phyloP scores from a whole-genome alignment of 2,888 invertebrate genomes.

The Rutpela maculata region DNA sequence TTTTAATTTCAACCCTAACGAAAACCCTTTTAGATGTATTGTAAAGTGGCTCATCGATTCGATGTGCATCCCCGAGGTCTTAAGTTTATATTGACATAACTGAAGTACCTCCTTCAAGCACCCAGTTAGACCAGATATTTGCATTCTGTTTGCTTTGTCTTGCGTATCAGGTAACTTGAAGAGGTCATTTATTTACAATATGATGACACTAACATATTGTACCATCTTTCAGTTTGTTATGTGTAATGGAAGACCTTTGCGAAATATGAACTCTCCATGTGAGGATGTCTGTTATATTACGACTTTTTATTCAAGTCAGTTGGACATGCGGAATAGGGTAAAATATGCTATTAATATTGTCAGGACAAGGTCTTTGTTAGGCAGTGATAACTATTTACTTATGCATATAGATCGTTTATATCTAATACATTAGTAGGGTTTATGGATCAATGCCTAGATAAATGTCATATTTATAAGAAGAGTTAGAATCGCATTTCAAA shows the following conservation, averaged over 20 bases:
- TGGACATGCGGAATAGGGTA: conserved; percentile 15
- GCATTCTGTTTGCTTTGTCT: conserved; percentile 62
- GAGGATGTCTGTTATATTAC: conserved; percentile 47
- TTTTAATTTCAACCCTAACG: conserved; percentile 47
- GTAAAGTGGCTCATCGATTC: conserved; percentile 54
- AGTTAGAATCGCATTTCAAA: too few species aligned
- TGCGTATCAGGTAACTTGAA: conserved; percentile 60
- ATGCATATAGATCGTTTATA: conserved; percentile 11
- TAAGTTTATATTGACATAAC: conserved; percentile 49
- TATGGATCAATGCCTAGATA: too few species aligned
- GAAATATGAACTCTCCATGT: conserved; percentile 49
- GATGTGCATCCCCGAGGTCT: conserved; percentile 48
- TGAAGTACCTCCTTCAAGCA: conserved; percentile 44
- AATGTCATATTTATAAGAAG: too few species aligned
- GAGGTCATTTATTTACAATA: conserved; percentile 59
- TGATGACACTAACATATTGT: conserved; percentile 61
- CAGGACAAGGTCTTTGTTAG: not conserved
- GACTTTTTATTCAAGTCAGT: conserved; percentile 12
- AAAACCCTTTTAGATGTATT: conserved; percentile 50
- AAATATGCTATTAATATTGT: conserved; percentile 29
- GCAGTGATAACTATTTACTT: not conserved
- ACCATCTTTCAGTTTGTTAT: conserved; percentile 53
- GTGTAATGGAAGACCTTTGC: conserved; percentile 53
- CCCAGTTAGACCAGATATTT: conserved; percentile 57
- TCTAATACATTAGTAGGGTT: not conserved